Conservation (phyloP, 2,888 invertebrate species). For the Lydus trimaculatus region DNA sequence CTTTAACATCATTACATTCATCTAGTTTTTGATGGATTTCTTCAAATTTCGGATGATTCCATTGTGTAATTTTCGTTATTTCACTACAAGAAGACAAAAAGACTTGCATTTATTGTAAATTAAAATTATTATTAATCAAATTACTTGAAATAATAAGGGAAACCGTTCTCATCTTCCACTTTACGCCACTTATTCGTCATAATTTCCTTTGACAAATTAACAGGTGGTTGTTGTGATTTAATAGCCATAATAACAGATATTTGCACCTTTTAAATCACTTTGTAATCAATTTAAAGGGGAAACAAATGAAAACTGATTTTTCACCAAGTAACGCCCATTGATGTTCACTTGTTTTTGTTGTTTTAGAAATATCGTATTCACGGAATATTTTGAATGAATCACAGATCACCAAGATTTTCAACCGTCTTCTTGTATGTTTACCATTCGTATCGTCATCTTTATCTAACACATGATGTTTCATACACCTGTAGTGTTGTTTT, state of each 20-base stretch:
- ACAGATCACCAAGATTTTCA: background rate
- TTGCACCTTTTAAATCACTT: background rate
- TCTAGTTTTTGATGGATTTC: slow-evolving; percentile 66
- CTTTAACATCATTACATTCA: slow-evolving; percentile 74
- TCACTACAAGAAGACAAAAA: slow-evolving; percentile 56
- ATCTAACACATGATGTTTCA: background rate
- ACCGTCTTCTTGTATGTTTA: slow-evolving; percentile 5
- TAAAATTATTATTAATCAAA: slow-evolving; percentile 40
- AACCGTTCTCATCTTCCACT: slow-evolving; percentile 68
- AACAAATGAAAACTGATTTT: background rate
- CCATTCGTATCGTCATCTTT: background rate
- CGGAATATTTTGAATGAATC: background rate
- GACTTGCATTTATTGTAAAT: slow-evolving; percentile 56
- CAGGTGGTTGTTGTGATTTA: slow-evolving; percentile 13
- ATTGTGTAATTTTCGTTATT: slow-evolving; percentile 62
- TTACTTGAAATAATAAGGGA: slow-evolving; percentile 68
- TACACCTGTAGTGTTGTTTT: background rate
- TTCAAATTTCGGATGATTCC: slow-evolving; percentile 69
- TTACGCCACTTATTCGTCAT: slow-evolving; percentile 62
- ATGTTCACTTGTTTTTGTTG: background rate
- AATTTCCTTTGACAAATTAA: slow-evolving; percentile 19
- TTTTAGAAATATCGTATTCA: background rate
- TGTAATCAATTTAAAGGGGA: background rate
- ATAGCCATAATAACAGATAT: background rate
- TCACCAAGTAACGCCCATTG: background rate